Conservation (phyloP, 2,888 invertebrate species). For the Hermodice carunculata region DNA sequence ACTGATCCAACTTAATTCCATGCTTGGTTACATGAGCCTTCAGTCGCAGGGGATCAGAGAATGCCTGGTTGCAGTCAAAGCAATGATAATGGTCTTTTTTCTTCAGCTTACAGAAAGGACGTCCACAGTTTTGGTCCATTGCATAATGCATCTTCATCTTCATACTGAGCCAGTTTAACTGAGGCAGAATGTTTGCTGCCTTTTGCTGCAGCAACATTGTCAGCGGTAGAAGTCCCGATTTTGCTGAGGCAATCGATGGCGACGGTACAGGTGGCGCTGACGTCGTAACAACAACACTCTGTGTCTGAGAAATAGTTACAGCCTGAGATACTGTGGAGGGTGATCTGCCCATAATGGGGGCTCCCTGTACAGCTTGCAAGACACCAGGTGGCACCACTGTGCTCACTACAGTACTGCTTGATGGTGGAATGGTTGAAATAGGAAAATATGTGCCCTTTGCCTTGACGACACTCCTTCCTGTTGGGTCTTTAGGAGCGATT, state of each 20-base stretch:
- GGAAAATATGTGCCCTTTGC: slow-evolving; percentile 94
- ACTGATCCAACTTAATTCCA: slow-evolving; percentile 45
- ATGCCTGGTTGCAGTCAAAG: slow-evolving; percentile 84
- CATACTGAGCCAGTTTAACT: slow-evolving; percentile 35
- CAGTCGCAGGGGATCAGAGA: slow-evolving; percentile 80
- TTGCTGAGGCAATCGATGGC: not conserved
- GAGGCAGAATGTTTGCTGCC: slow-evolving; percentile 13
- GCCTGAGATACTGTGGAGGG: not conserved
- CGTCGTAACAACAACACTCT: not conserved
- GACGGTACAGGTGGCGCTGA: not conserved
- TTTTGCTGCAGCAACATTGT: slow-evolving; percentile 34
- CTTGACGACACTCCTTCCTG: slow-evolving; percentile 86
- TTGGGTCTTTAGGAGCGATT: not conserved
- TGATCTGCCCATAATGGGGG: no score
- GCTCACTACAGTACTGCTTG: not conserved
- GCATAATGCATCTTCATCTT: slow-evolving; percentile 60
- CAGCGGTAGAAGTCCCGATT: slow-evolving; percentile 15
- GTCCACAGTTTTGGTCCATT: slow-evolving; percentile 73
- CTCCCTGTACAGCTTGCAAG: not conserved
- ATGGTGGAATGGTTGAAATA: slow-evolving; percentile 73
- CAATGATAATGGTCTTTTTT: slow-evolving; percentile 85
- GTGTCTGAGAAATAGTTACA: not conserved
- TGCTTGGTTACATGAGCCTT: slow-evolving; percentile 81
- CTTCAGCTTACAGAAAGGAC: slow-evolving; percentile 85
- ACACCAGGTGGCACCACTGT: slow-evolving; percentile 3